Base-by-base conservation (phyloP, 2,797 vertebrate genomes). In the Xenops minutus region DNA sequence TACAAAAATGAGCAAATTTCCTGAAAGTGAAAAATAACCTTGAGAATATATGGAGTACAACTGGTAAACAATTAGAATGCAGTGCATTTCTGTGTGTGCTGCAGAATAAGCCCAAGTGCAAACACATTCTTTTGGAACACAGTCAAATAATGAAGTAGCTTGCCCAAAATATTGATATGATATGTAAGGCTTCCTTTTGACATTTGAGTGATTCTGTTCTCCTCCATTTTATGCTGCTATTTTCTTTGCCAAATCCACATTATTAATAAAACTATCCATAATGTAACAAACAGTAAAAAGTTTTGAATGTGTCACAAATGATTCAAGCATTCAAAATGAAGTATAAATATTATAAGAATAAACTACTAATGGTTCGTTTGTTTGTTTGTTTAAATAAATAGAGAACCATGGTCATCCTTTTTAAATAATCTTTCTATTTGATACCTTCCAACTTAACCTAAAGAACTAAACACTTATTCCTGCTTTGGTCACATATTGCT, bases 1-100 rank as follows among this genome's bases (percentile, higher is more conserved):
- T n/a, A 92, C 7, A 5, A 66, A 68, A 73, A 93, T 61, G 21
- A 89, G 23, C 6, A 91, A 51, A 90, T 90, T 73, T 87, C 12
- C 27, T 67, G 11, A 30, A 69, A 68, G 24, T 34, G 29, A 56
- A 66, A 93, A 87, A 63, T 79, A 95, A 69, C 43, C 22, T 78
- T 61, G 54, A 75, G 12, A 51, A 55, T 36, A 69, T 32, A 36
- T 23, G 4, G 8, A 34, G 6, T 54, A 21, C 13, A 32, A 39
- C 5, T 58, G 44, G 23, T 51, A 91, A 91, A 72, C 41, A 64
- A 22, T 61, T n/a, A 75, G 62, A 93, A 64, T 34, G 44, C 6
- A 52, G 13, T 13, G 12, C 34, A 26, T 44, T 66, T 86, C 32
- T 81, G 2, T 39, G 14, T n/a, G 17, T 76, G 56, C 11, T 46